Evolutionary conservation across 2,888 invertebrate species (phyloP).

Genomic region (Blera fallax): DNA sequence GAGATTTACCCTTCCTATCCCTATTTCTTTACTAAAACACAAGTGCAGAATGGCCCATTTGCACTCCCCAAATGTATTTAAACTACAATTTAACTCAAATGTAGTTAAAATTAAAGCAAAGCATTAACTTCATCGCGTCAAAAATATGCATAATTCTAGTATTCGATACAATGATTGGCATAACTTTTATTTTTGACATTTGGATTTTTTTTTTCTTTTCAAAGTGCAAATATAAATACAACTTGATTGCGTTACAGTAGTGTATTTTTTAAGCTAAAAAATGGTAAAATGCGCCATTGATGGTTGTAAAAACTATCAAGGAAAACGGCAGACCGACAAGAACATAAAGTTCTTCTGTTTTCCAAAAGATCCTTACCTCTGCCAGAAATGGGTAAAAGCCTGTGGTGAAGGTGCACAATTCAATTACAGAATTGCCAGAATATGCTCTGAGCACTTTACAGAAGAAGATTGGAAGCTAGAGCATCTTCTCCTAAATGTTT

Average conservation of each 20-base stretch:
- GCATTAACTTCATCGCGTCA: no score
- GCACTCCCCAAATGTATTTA: no score
- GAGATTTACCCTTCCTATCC: no score
- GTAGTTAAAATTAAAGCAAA: no score
- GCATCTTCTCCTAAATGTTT: constrained; percentile 4
- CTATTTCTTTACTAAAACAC: no score
- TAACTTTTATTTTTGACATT: background rate
- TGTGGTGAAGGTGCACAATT: background rate
- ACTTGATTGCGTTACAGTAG: no score
- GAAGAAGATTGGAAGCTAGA: constrained; percentile 10
- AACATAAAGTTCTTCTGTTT: constrained; percentile 8
- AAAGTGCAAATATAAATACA: no score
- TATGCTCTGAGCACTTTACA: constrained; percentile 42
- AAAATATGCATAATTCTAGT: background rate
- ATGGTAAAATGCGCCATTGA: constrained; percentile 26
- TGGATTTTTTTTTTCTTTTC: background rate
- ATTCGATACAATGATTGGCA: background rate
- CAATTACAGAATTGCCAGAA: background rate
- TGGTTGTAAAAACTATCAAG: constrained; percentile 28
- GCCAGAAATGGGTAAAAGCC: background rate
- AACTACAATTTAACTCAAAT: no score
- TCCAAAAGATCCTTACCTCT: background rate
- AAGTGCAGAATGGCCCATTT: no score
- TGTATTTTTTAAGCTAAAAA: background rate
- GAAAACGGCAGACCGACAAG: background rate